These are phyloP conservation scores for Lanius collurio DNA, from an alignment of 2,113 vertebrate genomes.

Conservation along the genomic window DNA sequence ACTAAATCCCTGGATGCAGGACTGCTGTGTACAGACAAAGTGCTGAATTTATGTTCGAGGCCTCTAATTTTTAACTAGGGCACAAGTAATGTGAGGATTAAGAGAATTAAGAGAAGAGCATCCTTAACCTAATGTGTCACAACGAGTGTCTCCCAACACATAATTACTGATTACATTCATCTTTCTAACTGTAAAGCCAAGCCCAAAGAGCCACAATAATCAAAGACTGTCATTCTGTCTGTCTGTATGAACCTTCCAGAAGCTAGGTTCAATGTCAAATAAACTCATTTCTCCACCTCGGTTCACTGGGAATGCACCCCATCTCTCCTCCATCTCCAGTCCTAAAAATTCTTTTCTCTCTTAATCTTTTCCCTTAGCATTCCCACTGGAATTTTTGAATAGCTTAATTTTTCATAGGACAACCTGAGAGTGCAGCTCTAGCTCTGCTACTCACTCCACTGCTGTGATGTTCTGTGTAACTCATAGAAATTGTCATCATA, in stretches of 20 bases:
- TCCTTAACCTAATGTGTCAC: neutral
- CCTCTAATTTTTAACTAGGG: neutral
- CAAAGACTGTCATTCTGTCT: neutral
- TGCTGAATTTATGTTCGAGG: neutral
- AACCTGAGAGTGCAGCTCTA: neutral
- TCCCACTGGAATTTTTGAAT: neutral
- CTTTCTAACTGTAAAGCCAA: neutral
- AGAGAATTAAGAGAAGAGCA: constrained; percentile 13
- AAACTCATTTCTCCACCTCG: neutral
- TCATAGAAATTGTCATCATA: neutral
- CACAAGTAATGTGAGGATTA: neutral
- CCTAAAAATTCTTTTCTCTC: neutral
- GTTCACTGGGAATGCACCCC: neutral
- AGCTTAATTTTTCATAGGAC: neutral
- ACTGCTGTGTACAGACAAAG: neutral
- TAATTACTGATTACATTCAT: neutral
- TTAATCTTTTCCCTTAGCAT: neutral
- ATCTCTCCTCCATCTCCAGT: neutral
- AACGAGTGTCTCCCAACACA: neutral
- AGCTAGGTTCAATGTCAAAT: neutral
- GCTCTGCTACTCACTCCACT: neutral
- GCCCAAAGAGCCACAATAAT: neutral
- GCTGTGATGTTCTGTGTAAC: neutral
- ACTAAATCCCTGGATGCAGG: neutral
- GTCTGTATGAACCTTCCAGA: neutral